phyloP scores from a whole-genome alignment of 2,888 invertebrate genomes.

The Pimpla rufipes region DNA sequence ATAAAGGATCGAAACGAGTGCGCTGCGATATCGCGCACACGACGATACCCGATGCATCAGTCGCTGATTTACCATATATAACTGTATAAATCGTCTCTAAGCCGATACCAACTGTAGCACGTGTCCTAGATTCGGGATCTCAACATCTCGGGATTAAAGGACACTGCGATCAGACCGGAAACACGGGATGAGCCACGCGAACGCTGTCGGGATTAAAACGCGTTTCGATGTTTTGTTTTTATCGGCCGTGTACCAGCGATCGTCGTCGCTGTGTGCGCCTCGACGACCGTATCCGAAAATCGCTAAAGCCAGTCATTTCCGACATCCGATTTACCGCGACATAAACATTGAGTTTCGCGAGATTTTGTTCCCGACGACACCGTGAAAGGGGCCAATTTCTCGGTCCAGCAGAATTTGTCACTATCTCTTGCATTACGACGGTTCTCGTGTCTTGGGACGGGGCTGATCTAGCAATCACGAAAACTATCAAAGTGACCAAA shows the following conservation, averaged over 20 bases:
- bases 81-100: conserved; percentile 25
- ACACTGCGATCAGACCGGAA: conserved; percentile 18
- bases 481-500: no score
- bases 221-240: conserved; percentile 5
- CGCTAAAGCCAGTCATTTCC: no score
- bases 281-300: no score
- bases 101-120: conserved; percentile 24
- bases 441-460: no score
- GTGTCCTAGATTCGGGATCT: conserved; percentile 17
- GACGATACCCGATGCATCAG: background rate
- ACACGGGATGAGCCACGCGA: conserved; percentile 2
- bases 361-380: no score
- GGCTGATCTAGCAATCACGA: no score
- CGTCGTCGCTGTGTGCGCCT: no score
- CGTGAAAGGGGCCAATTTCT: no score
- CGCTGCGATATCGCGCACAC: background rate
- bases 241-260: background rate
- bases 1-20: conserved; percentile 1
- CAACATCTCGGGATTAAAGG: conserved; percentile 34
- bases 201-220: conserved; percentile 5
- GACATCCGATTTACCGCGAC: no score
- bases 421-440: no score
- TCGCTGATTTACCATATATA: background rate
- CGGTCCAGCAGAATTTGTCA: no score
- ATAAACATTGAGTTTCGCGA: no score